These are phyloP conservation scores for Ibycter americanus DNA, from an alignment of 2,797 vertebrate genomes.

Conservation along the genomic window DNA sequence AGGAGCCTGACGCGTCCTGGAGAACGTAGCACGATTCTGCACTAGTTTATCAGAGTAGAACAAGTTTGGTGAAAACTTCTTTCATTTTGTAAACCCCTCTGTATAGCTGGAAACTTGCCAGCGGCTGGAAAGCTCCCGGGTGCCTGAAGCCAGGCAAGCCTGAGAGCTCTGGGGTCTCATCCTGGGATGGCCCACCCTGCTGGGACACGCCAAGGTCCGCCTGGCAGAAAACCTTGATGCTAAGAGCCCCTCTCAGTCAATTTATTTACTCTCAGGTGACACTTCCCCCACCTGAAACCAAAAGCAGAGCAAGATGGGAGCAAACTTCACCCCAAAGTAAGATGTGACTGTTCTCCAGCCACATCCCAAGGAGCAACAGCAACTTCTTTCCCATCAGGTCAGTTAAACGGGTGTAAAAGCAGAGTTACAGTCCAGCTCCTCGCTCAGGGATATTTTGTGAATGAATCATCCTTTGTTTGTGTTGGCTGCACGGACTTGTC, in stretches of 20 bases:
- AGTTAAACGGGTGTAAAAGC: background rate
- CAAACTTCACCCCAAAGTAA: background rate
- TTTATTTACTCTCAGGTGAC: background rate
- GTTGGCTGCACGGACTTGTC: background rate
- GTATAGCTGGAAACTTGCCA: background rate
- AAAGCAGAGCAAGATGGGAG: background rate
- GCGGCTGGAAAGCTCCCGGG: background rate
- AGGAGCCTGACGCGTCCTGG: background rate
- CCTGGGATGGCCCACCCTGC: background rate
- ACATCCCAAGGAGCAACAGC: background rate
- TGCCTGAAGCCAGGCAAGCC: background rate
- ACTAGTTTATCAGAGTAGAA: background rate
- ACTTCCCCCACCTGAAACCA: background rate
- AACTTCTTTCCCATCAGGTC: background rate
- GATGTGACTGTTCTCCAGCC: background rate
- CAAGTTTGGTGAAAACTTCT: rapidly evolving
- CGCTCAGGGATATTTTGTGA: background rate
- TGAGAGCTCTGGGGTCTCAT: background rate
- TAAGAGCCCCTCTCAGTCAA: background rate
- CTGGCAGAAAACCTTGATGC: background rate
- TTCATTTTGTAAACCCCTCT: background rate
- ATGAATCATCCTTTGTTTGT: background rate
- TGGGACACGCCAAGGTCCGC: background rate
- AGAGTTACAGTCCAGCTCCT: background rate
- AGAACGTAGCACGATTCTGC: background rate